Base-by-base conservation (phyloP, 1,140 invertebrate genomes). In the Anoplolepis gracilipes region DNA sequence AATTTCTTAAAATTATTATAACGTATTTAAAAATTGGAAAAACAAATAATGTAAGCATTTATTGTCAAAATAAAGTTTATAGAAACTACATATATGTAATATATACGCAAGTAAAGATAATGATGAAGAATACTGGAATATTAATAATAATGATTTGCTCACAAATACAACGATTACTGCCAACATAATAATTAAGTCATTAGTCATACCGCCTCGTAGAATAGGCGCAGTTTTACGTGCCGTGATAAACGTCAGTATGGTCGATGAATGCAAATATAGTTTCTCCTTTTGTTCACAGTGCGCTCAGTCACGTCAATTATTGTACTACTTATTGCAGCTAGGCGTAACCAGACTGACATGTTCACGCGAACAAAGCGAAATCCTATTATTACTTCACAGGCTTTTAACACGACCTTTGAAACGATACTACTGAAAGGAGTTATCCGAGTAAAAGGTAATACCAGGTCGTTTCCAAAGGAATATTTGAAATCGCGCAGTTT, bases 261-360 rank as follows among this genome's bases (percentile, higher is more conserved):
- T 42, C 53, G 78, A 73, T 69, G 46, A 69, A 69, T 42, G 78
- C 78, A 33, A 82, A 36, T 82, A 82, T 42, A 53, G 67, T 82
- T 82, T 73, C 67, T 59, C 53, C 53, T 55, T 72, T 82, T 82
- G 69, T 82, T 82, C 78, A 33, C 36, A 16, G 65, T 57, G 8
- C 28, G 25, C 67, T 55, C 53, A 82, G 53, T 72, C 67, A 73
- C 53, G 53, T 82, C 78, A 72, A 82, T 82, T 82, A 82, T 82
- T 82, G 78, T 72, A 82, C 72, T 82, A 82, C 78, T 82, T 82
- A 82, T 82, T 73, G 77, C 64, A 59, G 55, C 78, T 39, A 72
- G 67, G 67, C 78, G 53, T 72, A 72, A 79, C 67, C 53, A 67
- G 53, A 72, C 67, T 33, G 78, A 49, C 65, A 59, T 55, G 67